phyloP scores from a whole-genome alignment of 1,140 invertebrate species.

The Macrobrachium nipponense region DNA sequence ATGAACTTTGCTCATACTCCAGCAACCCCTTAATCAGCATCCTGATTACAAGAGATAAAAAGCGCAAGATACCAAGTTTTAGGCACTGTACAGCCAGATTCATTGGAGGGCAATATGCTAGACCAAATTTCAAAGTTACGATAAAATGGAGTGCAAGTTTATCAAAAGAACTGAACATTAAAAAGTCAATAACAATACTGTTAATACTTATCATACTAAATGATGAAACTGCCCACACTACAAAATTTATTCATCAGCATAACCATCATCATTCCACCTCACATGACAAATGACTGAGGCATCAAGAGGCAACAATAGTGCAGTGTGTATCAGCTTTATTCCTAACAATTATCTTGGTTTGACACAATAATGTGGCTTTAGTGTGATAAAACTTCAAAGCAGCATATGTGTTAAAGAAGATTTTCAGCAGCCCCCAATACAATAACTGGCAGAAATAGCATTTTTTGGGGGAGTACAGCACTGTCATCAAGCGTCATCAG shows the following conservation, averaged over 20 bases:
- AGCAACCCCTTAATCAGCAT: conserved; percentile 7
- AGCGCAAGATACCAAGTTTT: conserved; percentile 10
- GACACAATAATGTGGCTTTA: too few species aligned
- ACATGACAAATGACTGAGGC: not conserved
- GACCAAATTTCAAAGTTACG: conserved; percentile 11
- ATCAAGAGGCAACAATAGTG: conserved; percentile 14
- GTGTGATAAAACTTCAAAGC: conserved; percentile 28
- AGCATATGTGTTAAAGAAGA: conserved; percentile 4
- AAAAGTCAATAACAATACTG: conserved; percentile 37
- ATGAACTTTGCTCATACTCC: conserved; percentile 25
- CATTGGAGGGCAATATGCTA: conserved; percentile 1
- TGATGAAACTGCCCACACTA: conserved; percentile 40
- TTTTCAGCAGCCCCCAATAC: conserved; percentile 19
- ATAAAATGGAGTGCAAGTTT: conserved; percentile 37
- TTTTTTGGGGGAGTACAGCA: conserved; percentile 24
- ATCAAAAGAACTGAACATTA: conserved; percentile 27
- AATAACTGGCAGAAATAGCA: conserved; percentile 39
- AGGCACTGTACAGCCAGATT: conserved; percentile 34
- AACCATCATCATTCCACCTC: conserved; percentile 23
- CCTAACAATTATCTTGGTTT: conserved; percentile 26
- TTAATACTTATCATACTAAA: conserved; percentile 29
- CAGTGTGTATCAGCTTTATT: conserved; percentile 11
- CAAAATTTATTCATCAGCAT: conserved; percentile 11
- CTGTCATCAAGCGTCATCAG: conserved; percentile 46
- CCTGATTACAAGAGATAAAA: conserved; percentile 16